A percentile compares a stretch with the other conserved stretches of the same genome.
These are phyloP conservation scores for Zoanthus sansibaricus DNA, from an alignment of 92 coral and sea anemone genomes.

Conservation along the genomic window DNA sequence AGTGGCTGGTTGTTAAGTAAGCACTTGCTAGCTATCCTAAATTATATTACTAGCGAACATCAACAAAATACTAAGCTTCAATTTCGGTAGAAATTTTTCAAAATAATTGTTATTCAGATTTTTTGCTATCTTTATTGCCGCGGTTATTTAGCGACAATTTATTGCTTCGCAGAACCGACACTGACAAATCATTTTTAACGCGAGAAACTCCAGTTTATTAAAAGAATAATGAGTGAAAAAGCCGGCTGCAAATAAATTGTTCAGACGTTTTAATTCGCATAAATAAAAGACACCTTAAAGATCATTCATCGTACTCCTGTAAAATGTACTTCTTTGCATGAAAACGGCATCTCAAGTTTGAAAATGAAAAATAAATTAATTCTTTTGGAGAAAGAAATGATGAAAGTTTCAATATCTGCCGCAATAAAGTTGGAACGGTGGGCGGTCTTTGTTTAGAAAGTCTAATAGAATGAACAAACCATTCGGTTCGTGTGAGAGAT, in stretches of 20 bases:
- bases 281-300: slow-evolving; percentile 6
- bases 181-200: slow-evolving; percentile 82
- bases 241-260: slow-evolving; percentile 47
- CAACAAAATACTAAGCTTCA: slow-evolving; percentile 45
- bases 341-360: background rate
- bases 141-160: slow-evolving; percentile 79
- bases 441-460: slow-evolving; percentile 99
- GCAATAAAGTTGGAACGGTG: slow-evolving; percentile 91
- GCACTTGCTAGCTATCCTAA: slow-evolving; percentile 19
- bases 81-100: slow-evolving; percentile 59
- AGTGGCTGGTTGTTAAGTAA: slow-evolving; percentile 4
- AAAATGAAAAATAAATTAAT: slow-evolving; percentile 39
- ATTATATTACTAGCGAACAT: slow-evolving; percentile 38
- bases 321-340: slow-evolving; percentile 5
- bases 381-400: slow-evolving; percentile 29
- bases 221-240: slow-evolving; percentile 65
- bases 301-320: background rate
- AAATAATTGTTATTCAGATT: slow-evolving; percentile 38
- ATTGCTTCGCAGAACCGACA: slow-evolving; percentile 84
- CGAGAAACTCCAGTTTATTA: slow-evolving; percentile 80
- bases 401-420: slow-evolving; percentile 89
- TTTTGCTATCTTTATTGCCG: slow-evolving; percentile 52
- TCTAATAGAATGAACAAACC: slow-evolving; percentile 97
- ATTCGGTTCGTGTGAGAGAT: slow-evolving; percentile 79
- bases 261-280: slow-evolving; percentile 47